phyloP scores from a whole-genome alignment of 1,140 invertebrate genomes.

The Ectropis grisescens region DNA sequence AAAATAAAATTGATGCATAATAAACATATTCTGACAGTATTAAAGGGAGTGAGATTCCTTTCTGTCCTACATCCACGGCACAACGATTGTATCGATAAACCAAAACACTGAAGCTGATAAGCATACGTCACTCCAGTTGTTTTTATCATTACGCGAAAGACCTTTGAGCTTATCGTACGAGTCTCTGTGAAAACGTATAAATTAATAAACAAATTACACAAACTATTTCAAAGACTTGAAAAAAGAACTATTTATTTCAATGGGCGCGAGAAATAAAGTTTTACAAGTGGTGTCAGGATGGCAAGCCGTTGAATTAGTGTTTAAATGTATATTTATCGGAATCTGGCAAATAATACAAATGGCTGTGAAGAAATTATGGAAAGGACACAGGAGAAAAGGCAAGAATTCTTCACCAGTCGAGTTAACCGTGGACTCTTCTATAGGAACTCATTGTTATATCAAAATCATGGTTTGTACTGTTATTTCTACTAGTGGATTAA shows the following conservation, averaged over 20 bases:
- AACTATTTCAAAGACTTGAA: slow-evolving; percentile 27
- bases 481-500: slow-evolving; percentile 7
- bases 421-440: slow-evolving; percentile 45
- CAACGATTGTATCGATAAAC: no score
- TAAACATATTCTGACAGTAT: no score
- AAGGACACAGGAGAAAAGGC: slow-evolving; percentile 41
- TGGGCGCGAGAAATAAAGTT: slow-evolving; percentile 29
- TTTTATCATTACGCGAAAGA: slow-evolving; percentile 13
- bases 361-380: slow-evolving; percentile 45
- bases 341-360: slow-evolving; percentile 49
- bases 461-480: slow-evolving; percentile 51
- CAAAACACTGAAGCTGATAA: slow-evolving; percentile 32
- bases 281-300: slow-evolving; percentile 44
- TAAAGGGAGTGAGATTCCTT: no score
- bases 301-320: slow-evolving; percentile 38
- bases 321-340: slow-evolving; percentile 41
- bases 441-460: slow-evolving; percentile 55
- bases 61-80: no score
- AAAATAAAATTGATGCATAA: no score
- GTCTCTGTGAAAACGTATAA: slow-evolving; percentile 5
- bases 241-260: no score
- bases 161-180: slow-evolving; percentile 19
- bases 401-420: slow-evolving; percentile 34
- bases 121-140: slow-evolving; percentile 4
- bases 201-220: slow-evolving; percentile 2